phyloP scores from a whole-genome alignment of 2,797 vertebrate species.

The Cryptoblepharus egeriae region DNA sequence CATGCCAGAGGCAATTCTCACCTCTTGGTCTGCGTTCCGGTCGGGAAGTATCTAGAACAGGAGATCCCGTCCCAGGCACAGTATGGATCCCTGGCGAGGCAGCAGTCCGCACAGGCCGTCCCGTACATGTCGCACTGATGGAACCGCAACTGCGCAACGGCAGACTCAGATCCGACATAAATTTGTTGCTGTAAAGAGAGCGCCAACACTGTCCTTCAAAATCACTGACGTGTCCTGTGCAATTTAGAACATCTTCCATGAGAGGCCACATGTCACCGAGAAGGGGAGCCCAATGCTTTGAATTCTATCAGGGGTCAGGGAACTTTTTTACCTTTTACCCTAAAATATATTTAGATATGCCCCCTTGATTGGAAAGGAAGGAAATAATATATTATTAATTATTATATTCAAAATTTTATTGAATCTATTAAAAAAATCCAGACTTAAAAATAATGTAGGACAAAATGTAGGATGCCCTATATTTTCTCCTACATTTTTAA shows the following conservation, averaged over 20 bases:
- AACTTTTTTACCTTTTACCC: no score
- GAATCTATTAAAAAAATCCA: no score
- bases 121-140: slow-evolving; percentile 96
- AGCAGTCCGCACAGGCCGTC: slow-evolving; percentile 93
- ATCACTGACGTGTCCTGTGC: background rate
- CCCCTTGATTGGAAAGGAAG: no score
- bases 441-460: no score
- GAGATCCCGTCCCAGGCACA: slow-evolving; percentile 96
- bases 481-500: no score
- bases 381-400: no score
- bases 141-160: slow-evolving; percentile 88
- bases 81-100: slow-evolving; percentile 95
- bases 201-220: background rate
- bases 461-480: no score
- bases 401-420: no score
- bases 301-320: background rate
- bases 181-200: slow-evolving; percentile 88
- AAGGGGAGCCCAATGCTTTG: background rate
- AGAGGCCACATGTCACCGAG: background rate
- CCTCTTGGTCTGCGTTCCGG: slow-evolving; percentile 90
- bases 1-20: slow-evolving; percentile 51
- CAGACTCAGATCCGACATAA: slow-evolving; percentile 88
- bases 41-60: slow-evolving; percentile 91
- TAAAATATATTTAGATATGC: no score
- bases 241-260: background rate